Conservation (phyloP, 2,797 vertebrate species). For the Scolopax rusticola region DNA sequence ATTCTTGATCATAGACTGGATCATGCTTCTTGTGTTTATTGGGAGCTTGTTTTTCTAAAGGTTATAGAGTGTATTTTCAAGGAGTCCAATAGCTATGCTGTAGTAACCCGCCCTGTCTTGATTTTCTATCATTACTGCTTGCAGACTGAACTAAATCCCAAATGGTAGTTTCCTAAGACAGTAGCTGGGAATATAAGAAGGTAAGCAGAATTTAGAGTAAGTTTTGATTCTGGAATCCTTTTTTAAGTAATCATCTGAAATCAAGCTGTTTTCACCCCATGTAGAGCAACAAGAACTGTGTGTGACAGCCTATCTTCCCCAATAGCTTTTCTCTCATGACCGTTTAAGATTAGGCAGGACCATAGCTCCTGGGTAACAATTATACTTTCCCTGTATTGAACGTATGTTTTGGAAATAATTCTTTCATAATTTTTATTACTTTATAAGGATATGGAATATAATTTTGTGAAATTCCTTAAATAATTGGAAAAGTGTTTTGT, state of each 20-base stretch:
- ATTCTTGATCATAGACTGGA: constrained; percentile 3
- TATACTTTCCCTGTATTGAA: neutral
- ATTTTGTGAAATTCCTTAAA: constrained; percentile 4
- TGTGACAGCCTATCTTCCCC: neutral
- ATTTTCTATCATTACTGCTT: neutral
- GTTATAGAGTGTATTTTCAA: neutral
- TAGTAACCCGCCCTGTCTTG: neutral
- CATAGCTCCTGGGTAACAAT: neutral
- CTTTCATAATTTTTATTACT: neutral
- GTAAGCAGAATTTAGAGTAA: neutral
- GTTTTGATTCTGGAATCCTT: neutral
- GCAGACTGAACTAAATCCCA: neutral
- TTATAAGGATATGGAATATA: neutral
- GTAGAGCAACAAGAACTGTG: neutral
- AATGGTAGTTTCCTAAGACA: neutral
- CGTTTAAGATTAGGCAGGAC: neutral
- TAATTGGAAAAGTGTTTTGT: constrained; percentile 54
- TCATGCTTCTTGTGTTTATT: constrained; percentile 24
- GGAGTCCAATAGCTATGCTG: neutral
- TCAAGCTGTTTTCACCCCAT: neutral
- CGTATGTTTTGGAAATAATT: neutral
- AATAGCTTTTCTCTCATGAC: neutral
- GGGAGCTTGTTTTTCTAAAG: constrained; percentile 32
- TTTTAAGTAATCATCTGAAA: neutral
- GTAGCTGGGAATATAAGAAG: neutral